Base-by-base conservation (phyloP, 2,113 vertebrate genomes). In the Artemisiospiza belli region DNA sequence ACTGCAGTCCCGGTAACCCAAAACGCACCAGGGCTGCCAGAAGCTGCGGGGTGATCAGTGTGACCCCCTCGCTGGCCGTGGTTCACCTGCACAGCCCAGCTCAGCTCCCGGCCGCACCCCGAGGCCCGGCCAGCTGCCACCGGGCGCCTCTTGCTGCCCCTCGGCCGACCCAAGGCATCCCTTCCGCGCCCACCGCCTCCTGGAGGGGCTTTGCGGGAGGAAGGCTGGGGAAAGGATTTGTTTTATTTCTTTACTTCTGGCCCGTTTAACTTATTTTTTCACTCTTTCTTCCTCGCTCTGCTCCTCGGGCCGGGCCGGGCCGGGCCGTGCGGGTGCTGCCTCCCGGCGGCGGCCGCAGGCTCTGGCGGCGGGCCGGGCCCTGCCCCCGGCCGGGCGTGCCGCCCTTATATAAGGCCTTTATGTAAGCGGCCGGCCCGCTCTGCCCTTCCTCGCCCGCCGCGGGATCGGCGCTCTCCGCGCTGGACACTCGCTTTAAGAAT, bases 261-360 rank as follows among this genome's bases (percentile, higher is more conserved):
- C 79, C 86, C 47, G 22, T 88, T 94, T 89, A 95, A 97, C 79
- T 93, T 91, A 9, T 11, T 22, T 37, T 54, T 30, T 13, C 16
- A 4, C 35, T 20, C 49, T 28, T 44, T 20, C 30, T 9, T 15
- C 11, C 27, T 25, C 54, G 19, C 27, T 31, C 27, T 2, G 59
- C 82, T 64, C 9, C 17, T 21, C 23, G 35, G 66, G 47, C 67
- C 62, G 52, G 51, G 47, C 44, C 43, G 39, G 43, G 75, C 35
- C 59, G 46, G 75, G 51, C 77, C 63, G 94, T 3, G 59, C 92
- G 75, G 22, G 51, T 97, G 97, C 97, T 98, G 98, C 97, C 97
- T 94, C 96, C 97, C 95, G 76, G 69, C 94, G 98, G 97, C 84
- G 41, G 70, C 73, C 47, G 43, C 55, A 39, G 70, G 80, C 95